phyloP scores from a whole-genome alignment of 2,888 invertebrate species.

The Caenorhabditis wallacei region DNA sequence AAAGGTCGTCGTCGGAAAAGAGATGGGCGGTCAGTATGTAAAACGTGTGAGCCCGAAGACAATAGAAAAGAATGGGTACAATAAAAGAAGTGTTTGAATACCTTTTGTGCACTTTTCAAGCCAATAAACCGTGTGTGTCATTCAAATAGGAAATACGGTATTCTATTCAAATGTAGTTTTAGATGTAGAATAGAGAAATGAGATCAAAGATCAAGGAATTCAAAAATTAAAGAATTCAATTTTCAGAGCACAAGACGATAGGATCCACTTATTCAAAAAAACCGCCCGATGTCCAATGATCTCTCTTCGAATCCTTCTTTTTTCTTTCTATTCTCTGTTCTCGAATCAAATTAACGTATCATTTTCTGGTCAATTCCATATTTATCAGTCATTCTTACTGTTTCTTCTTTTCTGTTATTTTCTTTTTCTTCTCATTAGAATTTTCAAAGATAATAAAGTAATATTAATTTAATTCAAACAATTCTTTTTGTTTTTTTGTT shows the following conservation, averaged over 20 bases:
- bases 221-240: not conserved
- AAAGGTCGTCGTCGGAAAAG: no score
- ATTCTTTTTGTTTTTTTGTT: not conserved
- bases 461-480: not conserved
- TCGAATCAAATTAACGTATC: no score
- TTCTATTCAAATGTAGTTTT: not conserved
- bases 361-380: not conserved
- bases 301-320: not conserved
- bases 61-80: constrained; percentile 22
- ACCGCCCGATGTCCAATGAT: not conserved
- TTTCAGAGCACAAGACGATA: constrained; percentile 41
- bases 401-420: no score
- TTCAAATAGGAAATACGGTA: no score
- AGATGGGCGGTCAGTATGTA: constrained; percentile 13
- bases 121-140: not conserved
- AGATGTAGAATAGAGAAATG: not conserved
- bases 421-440: not conserved
- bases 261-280: not conserved
- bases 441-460: not conserved
- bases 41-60: constrained; percentile 51
- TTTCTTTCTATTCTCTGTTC: not conserved
- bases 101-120: constrained; percentile 17
- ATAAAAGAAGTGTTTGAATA: constrained; percentile 19
- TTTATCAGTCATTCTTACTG: not conserved
- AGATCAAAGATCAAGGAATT: not conserved